phyloP scores from a whole-genome alignment of 2,113 vertebrate species.

The Oostethus manadensis region DNA sequence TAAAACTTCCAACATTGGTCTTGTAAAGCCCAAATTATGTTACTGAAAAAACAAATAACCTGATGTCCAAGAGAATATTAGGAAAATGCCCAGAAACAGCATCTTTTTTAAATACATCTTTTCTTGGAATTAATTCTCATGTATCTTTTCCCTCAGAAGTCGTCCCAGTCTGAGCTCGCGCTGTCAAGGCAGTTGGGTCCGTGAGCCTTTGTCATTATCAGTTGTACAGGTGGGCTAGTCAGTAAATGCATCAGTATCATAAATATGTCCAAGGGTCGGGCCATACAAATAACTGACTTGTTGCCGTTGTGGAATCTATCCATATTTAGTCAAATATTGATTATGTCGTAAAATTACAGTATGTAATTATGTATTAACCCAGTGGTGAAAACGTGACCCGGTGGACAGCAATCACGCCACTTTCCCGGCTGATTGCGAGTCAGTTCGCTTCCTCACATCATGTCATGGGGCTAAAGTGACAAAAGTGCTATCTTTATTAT shows the following conservation, averaged over 20 bases:
- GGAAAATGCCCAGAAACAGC: slow-evolving; percentile 34
- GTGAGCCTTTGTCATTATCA: slow-evolving; percentile 12
- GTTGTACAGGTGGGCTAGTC: slow-evolving; percentile 16
- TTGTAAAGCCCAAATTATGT: not conserved
- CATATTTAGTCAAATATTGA: not conserved
- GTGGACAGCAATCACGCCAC: not conserved
- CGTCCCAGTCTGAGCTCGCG: not conserved
- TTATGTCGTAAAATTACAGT: not conserved
- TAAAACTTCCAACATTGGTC: not conserved
- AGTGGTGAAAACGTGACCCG: not conserved
- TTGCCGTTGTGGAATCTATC: not conserved
- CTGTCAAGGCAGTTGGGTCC: not conserved
- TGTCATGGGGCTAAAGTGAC: not conserved
- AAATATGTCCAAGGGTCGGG: slow-evolving; percentile 27
- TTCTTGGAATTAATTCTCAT: not conserved
- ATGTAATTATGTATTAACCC: too few species aligned
- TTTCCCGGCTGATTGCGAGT: not conserved
- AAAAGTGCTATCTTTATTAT: not conserved
- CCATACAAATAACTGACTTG: not conserved
- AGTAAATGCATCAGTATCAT: slow-evolving; percentile 7
- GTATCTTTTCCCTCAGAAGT: not conserved
- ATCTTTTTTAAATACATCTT: slow-evolving; percentile 23
- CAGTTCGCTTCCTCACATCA: not conserved
- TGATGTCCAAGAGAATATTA: slow-evolving; percentile 42
- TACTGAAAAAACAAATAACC: slow-evolving; percentile 28